Conservation (phyloP, 2,797 vertebrate genomes). For the Anguilla megastoma region DNA sequence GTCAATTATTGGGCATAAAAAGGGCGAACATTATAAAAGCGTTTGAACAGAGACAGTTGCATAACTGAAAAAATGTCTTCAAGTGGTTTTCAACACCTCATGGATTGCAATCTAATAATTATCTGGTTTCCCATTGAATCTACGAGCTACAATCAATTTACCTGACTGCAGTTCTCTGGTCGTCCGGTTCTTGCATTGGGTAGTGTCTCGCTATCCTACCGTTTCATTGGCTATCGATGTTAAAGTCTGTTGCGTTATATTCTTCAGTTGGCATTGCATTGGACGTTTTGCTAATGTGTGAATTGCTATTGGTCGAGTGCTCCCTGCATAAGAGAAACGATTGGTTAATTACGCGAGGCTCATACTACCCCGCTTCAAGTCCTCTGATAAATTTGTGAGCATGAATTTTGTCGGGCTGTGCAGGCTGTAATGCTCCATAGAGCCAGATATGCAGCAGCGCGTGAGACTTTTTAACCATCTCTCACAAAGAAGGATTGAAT, state of each 20-base stretch:
- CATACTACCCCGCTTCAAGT: slow-evolving; percentile 5
- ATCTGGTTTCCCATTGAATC: not conserved
- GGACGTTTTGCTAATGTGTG: not conserved
- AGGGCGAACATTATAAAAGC: not conserved
- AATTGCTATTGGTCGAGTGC: slow-evolving; percentile 30
- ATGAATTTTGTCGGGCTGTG: slow-evolving; percentile 12
- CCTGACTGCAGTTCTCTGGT: slow-evolving; percentile 5
- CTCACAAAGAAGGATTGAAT: slow-evolving; percentile 30
- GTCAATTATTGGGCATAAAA: not conserved
- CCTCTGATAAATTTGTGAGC: slow-evolving; percentile 32
- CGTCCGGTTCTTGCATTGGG: slow-evolving; percentile 23
- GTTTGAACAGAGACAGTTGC: not conserved
- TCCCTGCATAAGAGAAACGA: slow-evolving; percentile 19
- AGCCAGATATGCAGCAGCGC: slow-evolving; percentile 50
- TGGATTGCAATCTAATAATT: not conserved
- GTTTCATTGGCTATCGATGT: slow-evolving; percentile 28
- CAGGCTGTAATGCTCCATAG: slow-evolving; percentile 41
- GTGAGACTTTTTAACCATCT: slow-evolving; percentile 47
- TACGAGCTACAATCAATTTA: slow-evolving; percentile 7
- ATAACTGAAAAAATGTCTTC: not conserved
- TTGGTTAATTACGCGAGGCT: slow-evolving; percentile 35
- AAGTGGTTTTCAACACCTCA: not conserved
- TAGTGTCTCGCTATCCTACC: not conserved
- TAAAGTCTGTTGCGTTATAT: slow-evolving; percentile 5
- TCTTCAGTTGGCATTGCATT: slow-evolving; percentile 29